Evolutionary conservation across 1,140 invertebrate species (phyloP).

Genomic region (Zaprionus nigranus): DNA sequence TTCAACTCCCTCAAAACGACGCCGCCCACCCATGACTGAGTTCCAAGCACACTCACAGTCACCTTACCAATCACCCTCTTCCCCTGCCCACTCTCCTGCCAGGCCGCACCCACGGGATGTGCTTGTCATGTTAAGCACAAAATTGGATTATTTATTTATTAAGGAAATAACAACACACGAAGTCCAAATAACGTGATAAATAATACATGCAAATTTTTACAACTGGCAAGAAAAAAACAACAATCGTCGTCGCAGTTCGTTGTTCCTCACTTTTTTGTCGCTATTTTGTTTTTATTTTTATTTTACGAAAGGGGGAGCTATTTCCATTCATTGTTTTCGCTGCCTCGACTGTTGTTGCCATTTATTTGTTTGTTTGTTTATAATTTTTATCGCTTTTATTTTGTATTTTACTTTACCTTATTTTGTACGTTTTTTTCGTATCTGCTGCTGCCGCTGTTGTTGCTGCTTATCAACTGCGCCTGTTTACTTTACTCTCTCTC

Average conservation of each 20-base stretch:
- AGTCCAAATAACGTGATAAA: conserved; percentile 45
- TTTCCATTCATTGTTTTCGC: conserved; percentile 48
- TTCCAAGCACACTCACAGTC: background rate
- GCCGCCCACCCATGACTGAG: conserved; percentile 29
- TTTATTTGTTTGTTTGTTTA: conserved; percentile 38
- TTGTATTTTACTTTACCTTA: conserved; percentile 19
- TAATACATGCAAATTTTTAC: conserved; percentile 55
- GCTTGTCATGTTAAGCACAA: conserved; percentile 54
- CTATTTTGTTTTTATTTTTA: background rate
- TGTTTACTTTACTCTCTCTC: conserved; percentile 24
- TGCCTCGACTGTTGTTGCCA: conserved; percentile 7
- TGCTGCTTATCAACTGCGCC: conserved; percentile 22
- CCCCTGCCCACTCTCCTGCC: background rate
- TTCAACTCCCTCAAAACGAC: conserved; percentile 22
- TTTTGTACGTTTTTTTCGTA: conserved; percentile 10
- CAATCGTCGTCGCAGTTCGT: conserved; percentile 19
- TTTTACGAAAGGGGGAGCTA: background rate
- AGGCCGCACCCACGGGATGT: conserved; percentile 44
- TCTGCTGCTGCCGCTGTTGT: conserved; percentile 1
- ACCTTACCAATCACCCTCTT: background rate
- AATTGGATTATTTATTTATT: conserved; percentile 59
- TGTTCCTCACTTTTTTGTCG: background rate
- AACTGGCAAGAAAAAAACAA: conserved; percentile 29
- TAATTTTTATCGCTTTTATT: conserved; percentile 40
- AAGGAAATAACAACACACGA: conserved; percentile 37